These are phyloP conservation scores for Philotrypesis tridentata DNA, from an alignment of 1,140 invertebrate genomes.

Conservation along the genomic window DNA sequence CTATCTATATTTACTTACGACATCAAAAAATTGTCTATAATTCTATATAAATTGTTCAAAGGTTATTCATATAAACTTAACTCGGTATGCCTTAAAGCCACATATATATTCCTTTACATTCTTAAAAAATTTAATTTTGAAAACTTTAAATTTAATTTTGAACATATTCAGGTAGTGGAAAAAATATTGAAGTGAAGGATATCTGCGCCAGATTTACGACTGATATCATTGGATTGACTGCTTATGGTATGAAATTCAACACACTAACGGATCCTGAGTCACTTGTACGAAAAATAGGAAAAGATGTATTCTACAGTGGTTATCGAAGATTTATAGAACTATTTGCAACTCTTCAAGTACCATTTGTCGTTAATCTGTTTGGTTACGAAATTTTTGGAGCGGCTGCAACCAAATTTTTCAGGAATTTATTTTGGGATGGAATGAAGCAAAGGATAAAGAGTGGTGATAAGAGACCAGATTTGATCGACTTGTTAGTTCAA, in stretches of 20 bases:
- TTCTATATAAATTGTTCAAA: no score
- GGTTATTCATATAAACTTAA: no score
- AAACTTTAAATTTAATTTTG: no score
- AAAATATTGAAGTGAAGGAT: slow-evolving; percentile 67
- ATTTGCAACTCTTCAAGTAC: slow-evolving; percentile 51
- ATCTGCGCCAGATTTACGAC: slow-evolving; percentile 68
- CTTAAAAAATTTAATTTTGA: no score
- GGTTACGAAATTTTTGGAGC: slow-evolving; percentile 55
- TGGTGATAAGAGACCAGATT: slow-evolving; percentile 71
- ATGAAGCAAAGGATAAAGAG: slow-evolving; percentile 59
- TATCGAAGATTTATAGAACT: slow-evolving; percentile 63
- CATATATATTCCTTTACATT: no score
- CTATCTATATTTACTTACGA: no score
- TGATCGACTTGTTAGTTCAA: slow-evolving; percentile 76
- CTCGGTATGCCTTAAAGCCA: no score
- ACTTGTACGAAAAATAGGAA: slow-evolving; percentile 58
- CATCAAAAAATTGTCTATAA: no score
- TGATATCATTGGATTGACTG: slow-evolving; percentile 72
- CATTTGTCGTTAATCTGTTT: slow-evolving; percentile 51
- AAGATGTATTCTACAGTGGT: slow-evolving; percentile 70
- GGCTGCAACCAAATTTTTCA: slow-evolving; percentile 56
- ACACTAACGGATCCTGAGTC: slow-evolving; percentile 64
- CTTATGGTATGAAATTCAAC: slow-evolving; percentile 71
- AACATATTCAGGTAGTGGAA: slow-evolving; percentile 15
- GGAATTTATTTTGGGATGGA: slow-evolving; percentile 57